Percentiles rank a stretch among this genome's conserved stretches.
These are phyloP conservation scores for Sialia sialis DNA, from an alignment of 2,113 vertebrate genomes.

Conservation along the genomic window DNA sequence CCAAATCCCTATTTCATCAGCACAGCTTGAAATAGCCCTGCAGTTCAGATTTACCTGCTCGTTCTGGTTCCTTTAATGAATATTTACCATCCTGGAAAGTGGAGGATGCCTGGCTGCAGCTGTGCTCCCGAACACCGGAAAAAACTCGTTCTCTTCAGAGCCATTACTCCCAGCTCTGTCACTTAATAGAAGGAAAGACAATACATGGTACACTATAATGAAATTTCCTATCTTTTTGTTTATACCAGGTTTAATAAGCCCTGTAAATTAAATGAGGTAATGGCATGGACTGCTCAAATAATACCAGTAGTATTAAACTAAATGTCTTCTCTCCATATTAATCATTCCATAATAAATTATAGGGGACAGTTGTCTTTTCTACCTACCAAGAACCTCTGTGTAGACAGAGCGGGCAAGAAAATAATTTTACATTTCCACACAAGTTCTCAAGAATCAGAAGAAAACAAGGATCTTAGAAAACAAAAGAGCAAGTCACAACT, in stretches of 20 bases:
- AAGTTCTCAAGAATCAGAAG: neutral
- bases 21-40: neutral
- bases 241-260: constrained; percentile 33
- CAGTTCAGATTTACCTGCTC: neutral
- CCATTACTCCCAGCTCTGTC: neutral
- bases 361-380: neutral
- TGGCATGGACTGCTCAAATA: neutral
- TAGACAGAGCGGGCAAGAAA: neutral
- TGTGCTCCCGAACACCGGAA: neutral
- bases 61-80: neutral
- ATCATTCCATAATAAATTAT: neutral
- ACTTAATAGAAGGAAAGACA: constrained; percentile 26
- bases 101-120: neutral
- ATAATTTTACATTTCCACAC: neutral
- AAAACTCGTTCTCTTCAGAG: neutral
- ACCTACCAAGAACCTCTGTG: neutral
- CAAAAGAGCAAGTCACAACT: neutral
- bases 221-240: constrained; percentile 41
- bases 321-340: neutral
- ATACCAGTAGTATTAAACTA: neutral
- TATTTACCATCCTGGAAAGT: constrained; percentile 37
- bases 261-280: constrained; percentile 42
- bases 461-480: neutral
- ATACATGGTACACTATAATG: neutral
- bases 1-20: neutral